phyloP scores from a whole-genome alignment of 2,888 invertebrate species.

The Megastigmus dorsalis region DNA sequence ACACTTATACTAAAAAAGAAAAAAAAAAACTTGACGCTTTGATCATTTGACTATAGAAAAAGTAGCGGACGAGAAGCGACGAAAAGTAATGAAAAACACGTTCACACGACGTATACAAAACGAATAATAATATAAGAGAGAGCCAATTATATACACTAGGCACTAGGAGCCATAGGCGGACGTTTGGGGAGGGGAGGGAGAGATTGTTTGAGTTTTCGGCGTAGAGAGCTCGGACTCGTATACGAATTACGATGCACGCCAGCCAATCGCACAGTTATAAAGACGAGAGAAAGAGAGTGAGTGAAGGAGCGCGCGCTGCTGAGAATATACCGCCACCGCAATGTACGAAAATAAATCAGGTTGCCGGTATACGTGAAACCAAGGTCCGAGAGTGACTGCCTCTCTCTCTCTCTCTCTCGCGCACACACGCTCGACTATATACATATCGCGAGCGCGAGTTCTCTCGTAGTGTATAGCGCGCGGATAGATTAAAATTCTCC shows the following conservation, averaged over 20 bases:
- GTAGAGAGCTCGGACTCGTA: background rate
- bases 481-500: conserved; percentile 29
- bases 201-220: conserved; percentile 10
- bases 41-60: no score
- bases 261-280: conserved; percentile 29
- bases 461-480: no score
- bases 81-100: no score
- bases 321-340: conserved; percentile 55
- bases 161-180: no score
- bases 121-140: no score
- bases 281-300: conserved; percentile 7
- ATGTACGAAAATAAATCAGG: conserved; percentile 63
- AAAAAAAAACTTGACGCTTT: no score
- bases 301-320: background rate
- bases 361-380: conserved; percentile 53
- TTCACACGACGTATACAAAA: no score
- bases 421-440: no score
- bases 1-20: no score
- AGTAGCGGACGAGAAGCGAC: no score
- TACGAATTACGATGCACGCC: conserved; percentile 16
- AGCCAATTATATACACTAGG: no score
- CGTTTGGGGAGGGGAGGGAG: no score
- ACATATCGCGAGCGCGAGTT: conserved; percentile 29
- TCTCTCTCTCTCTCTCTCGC: background rate
- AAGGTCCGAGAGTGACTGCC: conserved; percentile 21